Evolutionary conservation across 2,113 vertebrate genomes (phyloP).

Genomic region (Elephas maximus): DNA sequence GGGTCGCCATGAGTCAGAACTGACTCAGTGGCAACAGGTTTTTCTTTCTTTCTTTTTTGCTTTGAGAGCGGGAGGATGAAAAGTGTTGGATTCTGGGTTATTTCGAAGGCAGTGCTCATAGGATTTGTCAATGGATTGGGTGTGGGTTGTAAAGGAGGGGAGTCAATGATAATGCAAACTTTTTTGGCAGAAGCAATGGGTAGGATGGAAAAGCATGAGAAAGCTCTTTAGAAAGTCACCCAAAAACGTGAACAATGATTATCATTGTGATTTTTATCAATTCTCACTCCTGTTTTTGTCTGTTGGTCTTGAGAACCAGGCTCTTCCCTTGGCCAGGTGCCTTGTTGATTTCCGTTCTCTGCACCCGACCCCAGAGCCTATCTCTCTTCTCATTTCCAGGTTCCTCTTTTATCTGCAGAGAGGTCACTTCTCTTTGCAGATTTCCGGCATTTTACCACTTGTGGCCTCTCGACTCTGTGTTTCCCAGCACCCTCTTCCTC

Average conservation of each 20-base stretch:
- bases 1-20: too few species aligned
- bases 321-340: too few species aligned
- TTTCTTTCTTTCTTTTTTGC: too few species aligned
- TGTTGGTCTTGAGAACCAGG: background rate
- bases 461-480: background rate
- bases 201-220: background rate
- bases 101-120: background rate
- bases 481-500: background rate
- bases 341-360: background rate
- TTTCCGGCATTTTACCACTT: background rate
- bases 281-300: background rate
- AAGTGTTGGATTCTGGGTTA: background rate
- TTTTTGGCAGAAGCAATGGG: background rate
- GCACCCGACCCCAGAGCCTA: fast-evolving
- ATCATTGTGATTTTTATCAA: background rate
- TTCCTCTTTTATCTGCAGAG: constrained; percentile 36
- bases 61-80: too few species aligned
- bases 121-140: background rate
- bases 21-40: too few species aligned
- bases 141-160: background rate
- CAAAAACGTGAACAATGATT: background rate
- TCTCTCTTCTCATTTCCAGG: constrained; percentile 23
- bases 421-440: background rate
- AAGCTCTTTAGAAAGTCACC: background rate
- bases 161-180: fast-evolving